Conservation (phyloP, 2,113 vertebrate species). For the Pollachius pollachius region DNA sequence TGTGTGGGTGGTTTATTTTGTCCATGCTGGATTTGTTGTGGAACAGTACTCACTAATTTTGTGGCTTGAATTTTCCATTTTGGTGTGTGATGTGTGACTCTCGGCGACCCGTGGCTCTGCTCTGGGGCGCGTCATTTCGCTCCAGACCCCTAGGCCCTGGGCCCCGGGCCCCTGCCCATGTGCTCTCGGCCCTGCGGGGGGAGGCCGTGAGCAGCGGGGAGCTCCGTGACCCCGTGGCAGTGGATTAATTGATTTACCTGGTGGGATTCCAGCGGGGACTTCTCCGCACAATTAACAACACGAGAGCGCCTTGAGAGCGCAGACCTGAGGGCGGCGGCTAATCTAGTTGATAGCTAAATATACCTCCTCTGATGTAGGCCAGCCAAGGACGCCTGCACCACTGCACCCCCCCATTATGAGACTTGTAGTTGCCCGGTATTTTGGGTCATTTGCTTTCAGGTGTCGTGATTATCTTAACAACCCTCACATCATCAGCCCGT, state of each 20-base stretch:
- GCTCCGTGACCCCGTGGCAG: conserved; percentile 60
- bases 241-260: conserved; percentile 74
- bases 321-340: conserved; percentile 61
- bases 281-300: conserved; percentile 67
- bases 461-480: conserved; percentile 45
- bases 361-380: conserved; percentile 63
- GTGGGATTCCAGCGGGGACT: conserved; percentile 69
- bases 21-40: too few relatives aligned
- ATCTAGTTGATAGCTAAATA: conserved; percentile 73
- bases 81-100: too few relatives aligned
- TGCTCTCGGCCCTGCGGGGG: too few relatives aligned
- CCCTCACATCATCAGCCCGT: conserved; percentile 35
- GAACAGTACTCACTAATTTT: too few relatives aligned
- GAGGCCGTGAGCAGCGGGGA: conserved; percentile 48
- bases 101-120: too few relatives aligned
- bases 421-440: conserved; percentile 38
- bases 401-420: conserved; percentile 13
- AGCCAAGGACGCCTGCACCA: conserved; percentile 32
- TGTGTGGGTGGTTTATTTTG: background rate
- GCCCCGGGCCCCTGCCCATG: too few relatives aligned
- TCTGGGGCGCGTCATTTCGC: too few relatives aligned
- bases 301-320: conserved; percentile 56
- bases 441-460: conserved; percentile 34
- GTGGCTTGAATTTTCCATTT: too few relatives aligned
- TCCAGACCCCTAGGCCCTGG: too few relatives aligned